Conservation (phyloP, 1,140 invertebrate species). For the Drosophila bifasciata region DNA sequence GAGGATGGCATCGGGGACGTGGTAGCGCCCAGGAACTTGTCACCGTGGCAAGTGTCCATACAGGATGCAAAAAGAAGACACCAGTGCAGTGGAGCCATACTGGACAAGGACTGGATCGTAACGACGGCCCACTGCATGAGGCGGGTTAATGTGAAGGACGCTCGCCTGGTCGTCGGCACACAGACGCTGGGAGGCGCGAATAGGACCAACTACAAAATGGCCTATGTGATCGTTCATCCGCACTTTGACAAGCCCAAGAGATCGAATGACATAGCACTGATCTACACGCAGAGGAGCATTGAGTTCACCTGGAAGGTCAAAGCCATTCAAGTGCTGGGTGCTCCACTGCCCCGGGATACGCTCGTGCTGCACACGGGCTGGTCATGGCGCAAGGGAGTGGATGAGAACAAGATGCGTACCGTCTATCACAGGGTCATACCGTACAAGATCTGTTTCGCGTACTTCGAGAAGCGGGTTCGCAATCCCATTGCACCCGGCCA, state of each 20-base stretch:
- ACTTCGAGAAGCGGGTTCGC: not conserved
- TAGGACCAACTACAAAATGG: not conserved
- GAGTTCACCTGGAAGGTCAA: not conserved
- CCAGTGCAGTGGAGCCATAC: slow-evolving; percentile 18
- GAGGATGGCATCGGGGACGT: no score
- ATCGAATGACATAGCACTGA: slow-evolving; percentile 9
- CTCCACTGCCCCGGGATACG: not conserved
- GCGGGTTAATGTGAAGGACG: not conserved
- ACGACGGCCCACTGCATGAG: slow-evolving; percentile 6
- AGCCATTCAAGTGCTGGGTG: not conserved
- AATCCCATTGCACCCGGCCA: slow-evolving; percentile 11
- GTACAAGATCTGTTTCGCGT: not conserved
- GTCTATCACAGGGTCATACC: not conserved
- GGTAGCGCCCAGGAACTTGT: not conserved
- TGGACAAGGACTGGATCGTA: slow-evolving; percentile 1
- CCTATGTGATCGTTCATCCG: slow-evolving; percentile 9
- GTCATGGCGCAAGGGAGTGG: not conserved
- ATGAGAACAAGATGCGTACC: not conserved
- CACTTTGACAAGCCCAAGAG: not conserved
- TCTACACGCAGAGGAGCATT: not conserved
- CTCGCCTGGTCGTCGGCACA: not conserved
- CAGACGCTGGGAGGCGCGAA: not conserved
- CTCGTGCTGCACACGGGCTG: not conserved
- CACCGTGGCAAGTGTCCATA: slow-evolving; percentile 14
- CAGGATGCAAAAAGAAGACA: not conserved